Base-by-base conservation (phyloP, 2,113 vertebrate genomes). In the Eonycteris spelaea region DNA sequence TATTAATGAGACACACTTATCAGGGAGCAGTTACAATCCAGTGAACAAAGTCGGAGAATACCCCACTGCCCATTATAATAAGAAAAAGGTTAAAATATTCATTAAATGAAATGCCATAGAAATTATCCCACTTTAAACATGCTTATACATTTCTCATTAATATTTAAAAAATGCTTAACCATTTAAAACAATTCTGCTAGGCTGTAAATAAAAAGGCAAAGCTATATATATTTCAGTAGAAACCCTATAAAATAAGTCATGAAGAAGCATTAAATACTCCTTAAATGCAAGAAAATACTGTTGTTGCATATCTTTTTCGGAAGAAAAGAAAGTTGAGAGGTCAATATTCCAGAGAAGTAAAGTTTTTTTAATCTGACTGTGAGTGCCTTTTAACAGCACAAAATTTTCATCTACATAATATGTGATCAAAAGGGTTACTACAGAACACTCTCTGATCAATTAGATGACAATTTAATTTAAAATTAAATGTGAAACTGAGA, bases 401-500 rank as follows among this genome's bases (percentile, higher is more conserved):
- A 68, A 67, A 24, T 78, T 83, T 83, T 74, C 16, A 38, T 75
- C 40, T 14, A 33, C 2, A 43, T n/a, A 67, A 55, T 30, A 86
- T 45, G 33, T 77, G 78, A 88, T 59, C 22, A 73, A 68, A 94
- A 74, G 18, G 18, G 15, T 38, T 95, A 6, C 26, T 82, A 68
- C 0, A 30, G 2, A 51, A 65, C 2, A 55, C 33, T 92, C n/a
- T 16, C 33, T 75, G 38, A 75, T 80, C n/a, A 35, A 35, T 57
- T 84, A 55, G 26, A 5, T n/a, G 45, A 94, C 24, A 75, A 88
- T 75, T 90, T 95, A 68, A 87, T 85, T 95, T 51, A 71, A 83
- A 97, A 40, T 94, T 51, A 94, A 94, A 65, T 26, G 55, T 26
- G 73, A 95, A 77, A 33, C 16, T 83, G 61, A 92, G 57, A 87